Percentiles rank a stretch among this genome's conserved stretches.
Conservation (phyloP, 2,113 vertebrate species). For the Pluvianellus socialis region DNA sequence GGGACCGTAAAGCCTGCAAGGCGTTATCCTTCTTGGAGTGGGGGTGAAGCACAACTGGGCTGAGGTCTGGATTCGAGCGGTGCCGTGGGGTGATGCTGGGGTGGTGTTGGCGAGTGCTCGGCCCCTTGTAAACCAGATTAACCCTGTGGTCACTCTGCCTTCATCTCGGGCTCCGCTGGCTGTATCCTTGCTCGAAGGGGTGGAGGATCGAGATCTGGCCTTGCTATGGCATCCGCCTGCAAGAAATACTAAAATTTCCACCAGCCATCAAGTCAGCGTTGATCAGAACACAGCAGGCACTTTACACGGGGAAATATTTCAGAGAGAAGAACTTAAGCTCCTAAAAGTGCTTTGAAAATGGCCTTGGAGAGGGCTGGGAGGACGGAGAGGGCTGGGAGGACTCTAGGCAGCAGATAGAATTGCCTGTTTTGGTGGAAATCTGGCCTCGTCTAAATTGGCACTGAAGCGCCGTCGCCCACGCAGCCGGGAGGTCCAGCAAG, state of each 20-base stretch:
- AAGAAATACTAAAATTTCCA: background rate
- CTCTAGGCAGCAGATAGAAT: fast-evolving
- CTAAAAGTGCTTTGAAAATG: background rate
- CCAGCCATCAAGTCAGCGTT: background rate
- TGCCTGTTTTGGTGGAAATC: background rate
- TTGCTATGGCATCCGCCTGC: background rate
- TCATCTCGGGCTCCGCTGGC: background rate
- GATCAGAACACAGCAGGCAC: background rate
- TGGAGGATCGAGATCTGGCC: background rate
- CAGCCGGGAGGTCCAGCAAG: background rate
- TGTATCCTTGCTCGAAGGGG: too few species aligned
- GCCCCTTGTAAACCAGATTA: background rate
- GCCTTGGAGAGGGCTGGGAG: background rate
- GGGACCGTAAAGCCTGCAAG: background rate
- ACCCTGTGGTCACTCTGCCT: background rate
- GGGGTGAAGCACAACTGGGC: background rate
- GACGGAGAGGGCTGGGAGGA: background rate
- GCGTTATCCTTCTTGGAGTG: background rate
- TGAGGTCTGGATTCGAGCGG: background rate
- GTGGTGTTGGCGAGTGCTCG: background rate
- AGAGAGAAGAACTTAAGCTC: background rate
- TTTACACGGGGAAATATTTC: background rate
- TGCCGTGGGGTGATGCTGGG: background rate
- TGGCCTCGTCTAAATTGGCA: background rate
- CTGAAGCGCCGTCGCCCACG: fast-evolving